Conservation (phyloP, 2,797 vertebrate genomes). For the Acanthurus leucopareius region DNA sequence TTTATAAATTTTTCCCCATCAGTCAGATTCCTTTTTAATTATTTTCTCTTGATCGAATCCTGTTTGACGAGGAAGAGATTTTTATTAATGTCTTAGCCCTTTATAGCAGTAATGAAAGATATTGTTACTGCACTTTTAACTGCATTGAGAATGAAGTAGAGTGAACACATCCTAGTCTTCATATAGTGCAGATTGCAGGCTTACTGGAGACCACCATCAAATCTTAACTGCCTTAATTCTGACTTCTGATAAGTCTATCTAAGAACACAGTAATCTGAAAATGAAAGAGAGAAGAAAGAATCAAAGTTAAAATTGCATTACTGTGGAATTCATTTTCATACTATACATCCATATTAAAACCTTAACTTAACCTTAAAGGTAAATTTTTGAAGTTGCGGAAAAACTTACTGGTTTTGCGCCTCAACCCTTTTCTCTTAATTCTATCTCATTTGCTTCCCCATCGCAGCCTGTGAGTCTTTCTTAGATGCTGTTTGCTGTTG, state of each 20-base stretch:
- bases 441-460: not conserved
- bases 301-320: not conserved
- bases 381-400: not conserved
- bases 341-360: not conserved
- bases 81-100: slow-evolving; percentile 30
- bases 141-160: not conserved
- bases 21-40: slow-evolving; percentile 32
- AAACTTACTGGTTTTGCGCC: not conserved
- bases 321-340: not conserved
- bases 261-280: no score
- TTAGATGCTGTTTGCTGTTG: slow-evolving; percentile 22
- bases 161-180: no score
- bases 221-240: no score
- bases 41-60: slow-evolving; percentile 22
- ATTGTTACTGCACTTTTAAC: not conserved
- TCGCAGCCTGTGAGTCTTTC: not conserved
- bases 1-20: slow-evolving; percentile 27
- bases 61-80: slow-evolving; percentile 14
- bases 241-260: no score
- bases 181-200: no score
- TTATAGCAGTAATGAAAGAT: slow-evolving; percentile 4
- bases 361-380: not conserved
- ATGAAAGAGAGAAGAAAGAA: not conserved
- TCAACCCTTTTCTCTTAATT: not conserved
- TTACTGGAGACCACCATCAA: no score